A percentile compares a stretch with the other conserved stretches of the same genome.
phyloP scores from a whole-genome alignment of 2,888 invertebrate genomes.

The Ethmia dodecea region DNA sequence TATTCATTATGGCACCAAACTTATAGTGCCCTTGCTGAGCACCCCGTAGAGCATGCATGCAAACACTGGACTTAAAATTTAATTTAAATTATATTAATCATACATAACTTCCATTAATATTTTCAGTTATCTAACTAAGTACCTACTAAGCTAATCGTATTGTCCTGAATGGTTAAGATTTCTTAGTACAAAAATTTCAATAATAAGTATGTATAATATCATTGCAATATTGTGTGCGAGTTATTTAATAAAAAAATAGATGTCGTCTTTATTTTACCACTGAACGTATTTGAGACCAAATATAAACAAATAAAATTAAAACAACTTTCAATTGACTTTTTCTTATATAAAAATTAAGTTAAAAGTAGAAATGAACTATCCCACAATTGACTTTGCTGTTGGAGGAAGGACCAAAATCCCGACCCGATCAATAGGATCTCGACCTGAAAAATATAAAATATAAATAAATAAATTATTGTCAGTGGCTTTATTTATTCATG shows the following conservation, averaged over 20 bases:
- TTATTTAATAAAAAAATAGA: no score
- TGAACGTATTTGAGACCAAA: slow-evolving; percentile 9
- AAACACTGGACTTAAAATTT: slow-evolving; percentile 1
- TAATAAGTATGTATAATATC: slow-evolving; percentile 7
- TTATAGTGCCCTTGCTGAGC: slow-evolving; percentile 29
- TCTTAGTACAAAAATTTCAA: slow-evolving; percentile 36
- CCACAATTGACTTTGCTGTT: slow-evolving; percentile 13
- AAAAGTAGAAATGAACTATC: slow-evolving; percentile 10
- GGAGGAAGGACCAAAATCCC: neutral
- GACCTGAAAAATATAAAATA: no score
- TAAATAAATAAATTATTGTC: no score
- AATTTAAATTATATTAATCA: slow-evolving; percentile 2
- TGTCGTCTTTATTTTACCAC: no score
- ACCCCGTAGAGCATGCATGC: slow-evolving; percentile 11
- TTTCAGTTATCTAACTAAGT: slow-evolving; percentile 21
- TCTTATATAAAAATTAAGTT: slow-evolving; percentile 10
- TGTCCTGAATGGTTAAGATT: slow-evolving; percentile 38
- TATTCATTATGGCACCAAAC: slow-evolving; percentile 56
- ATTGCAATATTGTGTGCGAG: no score
- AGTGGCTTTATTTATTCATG: no score
- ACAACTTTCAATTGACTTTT: slow-evolving; percentile 11
- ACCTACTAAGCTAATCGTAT: slow-evolving; percentile 31
- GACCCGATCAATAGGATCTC: neutral
- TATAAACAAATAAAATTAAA: neutral
- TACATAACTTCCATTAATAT: slow-evolving; percentile 9